Evolutionary conservation across 1,140 invertebrate genomes (phyloP).

Genomic region (Anastatus disparis): DNA sequence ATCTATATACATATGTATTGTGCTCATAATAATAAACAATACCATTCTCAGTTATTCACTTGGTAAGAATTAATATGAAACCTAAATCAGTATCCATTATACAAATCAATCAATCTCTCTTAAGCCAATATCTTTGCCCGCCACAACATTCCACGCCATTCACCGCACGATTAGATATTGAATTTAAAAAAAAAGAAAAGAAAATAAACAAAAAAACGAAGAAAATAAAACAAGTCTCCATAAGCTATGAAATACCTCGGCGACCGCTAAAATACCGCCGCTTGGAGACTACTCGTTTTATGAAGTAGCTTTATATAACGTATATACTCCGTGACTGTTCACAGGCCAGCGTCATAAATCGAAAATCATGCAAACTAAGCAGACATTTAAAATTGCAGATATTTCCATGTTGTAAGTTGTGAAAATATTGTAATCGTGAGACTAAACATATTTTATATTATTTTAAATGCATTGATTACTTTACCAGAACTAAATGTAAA

Average conservation of each 20-base stretch:
- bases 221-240: conserved; percentile 7
- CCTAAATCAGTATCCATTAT: background rate
- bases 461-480: too few relatives aligned
- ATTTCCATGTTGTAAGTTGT: too few relatives aligned
- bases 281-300: background rate
- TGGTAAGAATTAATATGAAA: background rate
- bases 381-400: too few relatives aligned
- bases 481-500: too few relatives aligned
- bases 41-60: background rate
- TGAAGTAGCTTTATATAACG: background rate
- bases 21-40: background rate
- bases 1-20: background rate
- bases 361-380: too few relatives aligned
- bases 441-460: too few relatives aligned
- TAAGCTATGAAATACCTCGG: too few relatives aligned
- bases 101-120: background rate
- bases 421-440: too few relatives aligned
- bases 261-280: background rate
- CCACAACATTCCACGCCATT: background rate
- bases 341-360: too few relatives aligned
- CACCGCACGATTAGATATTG: background rate
- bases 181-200: conserved; percentile 22
- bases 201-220: background rate
- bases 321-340: background rate
- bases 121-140: background rate